Conservation (phyloP, 2,797 vertebrate genomes). For the Pelobates cultripes region DNA sequence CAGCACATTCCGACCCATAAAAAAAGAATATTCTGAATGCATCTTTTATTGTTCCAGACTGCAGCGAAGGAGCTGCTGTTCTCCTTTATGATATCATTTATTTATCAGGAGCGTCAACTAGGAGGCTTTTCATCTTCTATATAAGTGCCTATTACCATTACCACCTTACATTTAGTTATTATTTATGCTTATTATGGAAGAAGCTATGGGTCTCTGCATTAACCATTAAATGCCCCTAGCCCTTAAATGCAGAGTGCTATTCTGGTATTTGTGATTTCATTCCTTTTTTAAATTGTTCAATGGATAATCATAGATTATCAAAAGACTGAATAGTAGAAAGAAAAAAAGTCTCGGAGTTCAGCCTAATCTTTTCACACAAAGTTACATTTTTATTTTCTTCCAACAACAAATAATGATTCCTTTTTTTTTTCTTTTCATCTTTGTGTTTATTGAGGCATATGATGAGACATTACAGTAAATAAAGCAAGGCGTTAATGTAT, state of each 20-base stretch:
- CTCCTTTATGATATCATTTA: constrained; percentile 54
- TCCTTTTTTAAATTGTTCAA: background rate
- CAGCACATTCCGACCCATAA: constrained; percentile 13
- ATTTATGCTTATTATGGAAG: constrained; percentile 45
- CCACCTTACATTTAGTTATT: constrained; percentile 49
- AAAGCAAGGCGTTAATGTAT: no score
- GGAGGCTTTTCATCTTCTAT: constrained; percentile 50
- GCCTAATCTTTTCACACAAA: background rate
- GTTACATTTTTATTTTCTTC: background rate
- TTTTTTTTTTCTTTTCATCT: no score
- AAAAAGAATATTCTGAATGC: constrained; percentile 48
- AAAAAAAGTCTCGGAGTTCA: background rate
- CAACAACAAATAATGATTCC: no score
- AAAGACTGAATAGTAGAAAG: background rate
- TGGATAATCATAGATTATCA: no score
- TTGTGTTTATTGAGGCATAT: no score
- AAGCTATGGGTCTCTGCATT: constrained; percentile 19
- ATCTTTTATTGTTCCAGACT: constrained; percentile 49
- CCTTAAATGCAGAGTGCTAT: background rate
- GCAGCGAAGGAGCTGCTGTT: constrained; percentile 45
- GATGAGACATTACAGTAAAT: no score
- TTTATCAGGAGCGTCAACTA: constrained; percentile 46
- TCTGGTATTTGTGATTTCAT: background rate
- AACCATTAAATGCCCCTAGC: constrained; percentile 13
- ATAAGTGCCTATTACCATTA: constrained; percentile 50